phyloP scores from a whole-genome alignment of 2,888 invertebrate species.

The Phaedon cochleariae region DNA sequence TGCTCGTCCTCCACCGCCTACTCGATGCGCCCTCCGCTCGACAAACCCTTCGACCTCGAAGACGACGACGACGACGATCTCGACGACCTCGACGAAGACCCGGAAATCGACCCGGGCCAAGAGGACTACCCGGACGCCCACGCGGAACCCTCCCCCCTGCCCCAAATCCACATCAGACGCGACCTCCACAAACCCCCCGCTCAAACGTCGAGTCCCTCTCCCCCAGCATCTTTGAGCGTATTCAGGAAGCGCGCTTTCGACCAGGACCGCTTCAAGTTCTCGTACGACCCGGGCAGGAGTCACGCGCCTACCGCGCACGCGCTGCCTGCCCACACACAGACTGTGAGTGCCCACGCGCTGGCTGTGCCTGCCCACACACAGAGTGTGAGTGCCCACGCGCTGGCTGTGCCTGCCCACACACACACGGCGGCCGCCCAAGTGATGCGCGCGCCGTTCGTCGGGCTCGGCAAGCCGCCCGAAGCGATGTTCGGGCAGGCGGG shows the following conservation, averaged over 20 bases:
- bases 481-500: slow-evolving; percentile 37
- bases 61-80: slow-evolving; percentile 55
- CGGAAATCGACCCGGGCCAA: slow-evolving; percentile 60
- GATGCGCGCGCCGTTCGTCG: background rate
- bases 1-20: slow-evolving; percentile 65
- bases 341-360: too few relatives aligned
- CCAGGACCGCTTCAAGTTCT: slow-evolving; percentile 59
- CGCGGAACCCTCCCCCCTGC: slow-evolving; percentile 63
- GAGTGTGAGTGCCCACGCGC: too few relatives aligned
- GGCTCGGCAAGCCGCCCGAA: background rate
- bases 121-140: slow-evolving; percentile 57
- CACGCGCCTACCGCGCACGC: too few relatives aligned
- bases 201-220: slow-evolving; percentile 64
- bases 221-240: slow-evolving; percentile 61
- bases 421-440: slow-evolving; percentile 41
- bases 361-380: too few relatives aligned
- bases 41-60: slow-evolving; percentile 52
- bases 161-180: slow-evolving; percentile 75
- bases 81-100: slow-evolving; percentile 56
- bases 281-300: slow-evolving; percentile 53
- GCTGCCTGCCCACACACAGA: too few relatives aligned
- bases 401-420: too few relatives aligned
- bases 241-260: slow-evolving; percentile 69
- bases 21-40: slow-evolving; percentile 76
- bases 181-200: slow-evolving; percentile 71